Base-by-base conservation (phyloP, 2,888 invertebrate genomes). In the Harpagoxenus sublaevis region DNA sequence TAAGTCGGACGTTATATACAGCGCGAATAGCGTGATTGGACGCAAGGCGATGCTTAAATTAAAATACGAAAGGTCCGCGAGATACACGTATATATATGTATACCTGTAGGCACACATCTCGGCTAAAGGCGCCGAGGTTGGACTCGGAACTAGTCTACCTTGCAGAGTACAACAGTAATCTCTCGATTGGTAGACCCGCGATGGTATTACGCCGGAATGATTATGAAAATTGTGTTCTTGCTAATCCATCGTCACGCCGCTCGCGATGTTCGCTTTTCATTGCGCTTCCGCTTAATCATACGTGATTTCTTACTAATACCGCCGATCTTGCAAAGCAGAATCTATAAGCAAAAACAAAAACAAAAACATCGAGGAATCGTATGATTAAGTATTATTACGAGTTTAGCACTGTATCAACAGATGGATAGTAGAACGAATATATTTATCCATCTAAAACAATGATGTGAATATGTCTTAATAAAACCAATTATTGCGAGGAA, bases 1-100 rank as follows among this genome's bases (percentile, higher is more conserved):
- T 82, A 82, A 88, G 75, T 88, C 81, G 62, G 39, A 68, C 53
- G 45, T 63, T 73, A 57, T 45, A 55, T 65, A 45, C 65, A 73
- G 63, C 79, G 73, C 53, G 84, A 83, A 82, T 65, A 68, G 74
- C 68, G 87, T 89, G 89, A 90, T 90, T 88, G 89, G 84, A 84
- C 73, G 70, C 81, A 57, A 77, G 71, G 74, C 85, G 83, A 84
- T 82, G 82, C 84, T 81, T 68, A 81, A 81, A 84, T 84, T 84
- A 84, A 84, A 84, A 84, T 81, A 45, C 79, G 60, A 81, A 81
- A 51, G 57, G 28, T 81, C 31, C 9, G 63, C 42, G 12, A 75
- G 48, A 79, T 39, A 48, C 60, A 60, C 35, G 35, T 60, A 60
- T 23, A 31, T 60, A 60, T 23, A 31, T 28, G 23, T 45, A 42